Base-by-base conservation (phyloP, 1,140 invertebrate species). In the Drosophila novamexicana region DNA sequence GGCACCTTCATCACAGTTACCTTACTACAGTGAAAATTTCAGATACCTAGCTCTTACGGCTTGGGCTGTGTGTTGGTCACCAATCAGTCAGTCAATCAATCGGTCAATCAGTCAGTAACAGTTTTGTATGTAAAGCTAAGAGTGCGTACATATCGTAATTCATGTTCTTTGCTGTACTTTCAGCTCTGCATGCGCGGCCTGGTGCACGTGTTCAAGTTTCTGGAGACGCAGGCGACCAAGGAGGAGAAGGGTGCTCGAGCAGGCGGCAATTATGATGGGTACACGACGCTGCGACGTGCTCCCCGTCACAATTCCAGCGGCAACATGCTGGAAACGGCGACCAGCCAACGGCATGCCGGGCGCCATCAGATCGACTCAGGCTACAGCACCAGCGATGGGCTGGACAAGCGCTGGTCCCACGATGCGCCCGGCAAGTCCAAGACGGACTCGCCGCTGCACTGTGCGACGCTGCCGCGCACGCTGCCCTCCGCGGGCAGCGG, bases 171-270 rank as follows among this genome's bases (percentile, higher is more conserved):
- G 3, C 0, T 53, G 2, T 8, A 58, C 56, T 93, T 94, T 12
- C 92, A 98, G 97, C 93, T 98, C 72, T 98, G 97, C 93, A 96
- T 96, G 93, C 95, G 97, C 91, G 98, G 98, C 70, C 94, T 97
- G 90, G 96, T 97, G 81, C 98, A 98, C 93, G 97, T 99, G 70
- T 98, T 98, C 94, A 98, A 98, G 92, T 98, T 97, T 93, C 93
- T 99, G 64, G 97, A 98, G 91, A 96, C 95, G 85, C 96, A 97
- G 93, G 97, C 97, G 22, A 95, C 95, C 79, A 96, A 96, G 86
- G 94, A 94, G 34, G 93, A 94, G 72, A 93, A 93, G 53, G 90
- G 92, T 45, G 93, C 69, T 47, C 93, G 42, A 68, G 76, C 79
- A 8, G 91, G 90, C 10, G 90, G 90, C 29, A 91, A 91, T 45